Base-by-base conservation (phyloP, 37 sponge, comb jelly and placozoan species). In the Dysidea cf. avara region DNA sequence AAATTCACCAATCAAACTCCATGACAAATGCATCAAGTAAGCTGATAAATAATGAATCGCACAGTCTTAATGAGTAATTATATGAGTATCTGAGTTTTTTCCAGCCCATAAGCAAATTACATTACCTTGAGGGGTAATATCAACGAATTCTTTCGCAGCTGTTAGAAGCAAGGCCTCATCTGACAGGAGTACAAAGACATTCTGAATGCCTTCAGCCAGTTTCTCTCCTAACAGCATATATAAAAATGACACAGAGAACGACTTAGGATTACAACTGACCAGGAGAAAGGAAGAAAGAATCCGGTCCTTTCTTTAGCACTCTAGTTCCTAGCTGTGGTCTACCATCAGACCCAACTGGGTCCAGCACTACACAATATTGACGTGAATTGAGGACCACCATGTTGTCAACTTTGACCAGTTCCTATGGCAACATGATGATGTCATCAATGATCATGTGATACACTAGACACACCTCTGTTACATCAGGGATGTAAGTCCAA, bases 121-220 rank as follows among this genome's bases (percentile, higher is more conserved):
- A n/a, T 61, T 34, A 74, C 86, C 81, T 30, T 78, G 52, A 2
- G 78, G 80, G 0, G 77, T 68, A 13, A 39, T 55, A 40, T 87
- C 88, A 48, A 70, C 75, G 62, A 96, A 96, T 46, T 81, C 90
- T 32, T 84, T 86, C 39, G 57, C 67, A 51, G 96, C 96, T 30
- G 76, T 76, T 36, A 96, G 55, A 4, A 96, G 80, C 5, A 96
- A 59, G n/a, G 93, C 90, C 72, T 96, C 94, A 66, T 96, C 96
- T n/a, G 90, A 64, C 30, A 78, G 77, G 39, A 96, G 72, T 16
- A 96, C 52, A 39, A 84, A 37, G 17, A 61, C 69, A 47, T 72
- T 67, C 90, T 92, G 82, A 22, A 92, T 92, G 22, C 90, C 93
- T 20, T 37, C 34, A 53, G 88, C 96, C 55, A 92, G 64, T 16